phyloP scores from a whole-genome alignment of 2,113 vertebrate genomes.

The Mionectes macconnelli region DNA sequence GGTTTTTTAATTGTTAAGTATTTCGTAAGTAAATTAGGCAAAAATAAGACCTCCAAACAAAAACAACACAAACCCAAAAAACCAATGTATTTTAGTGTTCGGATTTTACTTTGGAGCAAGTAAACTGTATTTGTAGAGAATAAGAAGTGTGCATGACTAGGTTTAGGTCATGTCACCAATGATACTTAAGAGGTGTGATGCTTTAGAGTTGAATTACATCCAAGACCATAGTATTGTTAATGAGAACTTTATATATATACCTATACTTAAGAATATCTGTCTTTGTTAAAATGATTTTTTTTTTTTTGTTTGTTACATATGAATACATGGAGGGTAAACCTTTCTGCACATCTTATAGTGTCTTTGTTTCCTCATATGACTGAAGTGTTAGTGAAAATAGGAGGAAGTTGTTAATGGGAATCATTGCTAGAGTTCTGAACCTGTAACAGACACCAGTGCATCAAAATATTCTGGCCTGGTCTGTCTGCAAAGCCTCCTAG shows the following conservation, averaged over 20 bases:
- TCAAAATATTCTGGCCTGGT: neutral
- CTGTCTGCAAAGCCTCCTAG: neutral
- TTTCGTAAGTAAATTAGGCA: neutral
- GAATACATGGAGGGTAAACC: neutral
- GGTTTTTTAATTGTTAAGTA: neutral
- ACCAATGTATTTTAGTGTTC: neutral
- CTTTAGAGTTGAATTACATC: neutral
- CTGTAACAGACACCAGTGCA: neutral
- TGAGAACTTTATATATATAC: neutral
- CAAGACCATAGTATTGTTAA: neutral
- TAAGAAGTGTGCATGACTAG: neutral
- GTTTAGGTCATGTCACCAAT: neutral
- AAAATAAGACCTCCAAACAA: neutral
- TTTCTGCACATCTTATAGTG: neutral
- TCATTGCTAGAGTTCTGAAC: neutral
- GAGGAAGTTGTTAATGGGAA: neutral
- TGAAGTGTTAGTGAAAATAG: neutral
- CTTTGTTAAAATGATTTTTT: neutral
- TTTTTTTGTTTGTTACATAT: neutral
- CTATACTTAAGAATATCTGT: neutral
- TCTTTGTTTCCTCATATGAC: neutral
- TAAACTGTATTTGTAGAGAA: neutral
- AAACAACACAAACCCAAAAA: neutral
- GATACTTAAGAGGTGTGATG: neutral
- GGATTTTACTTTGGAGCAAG: neutral